Evolutionary conservation across 1,140 invertebrate genomes (phyloP).

Genomic region (Philotrypesis tridentata): DNA sequence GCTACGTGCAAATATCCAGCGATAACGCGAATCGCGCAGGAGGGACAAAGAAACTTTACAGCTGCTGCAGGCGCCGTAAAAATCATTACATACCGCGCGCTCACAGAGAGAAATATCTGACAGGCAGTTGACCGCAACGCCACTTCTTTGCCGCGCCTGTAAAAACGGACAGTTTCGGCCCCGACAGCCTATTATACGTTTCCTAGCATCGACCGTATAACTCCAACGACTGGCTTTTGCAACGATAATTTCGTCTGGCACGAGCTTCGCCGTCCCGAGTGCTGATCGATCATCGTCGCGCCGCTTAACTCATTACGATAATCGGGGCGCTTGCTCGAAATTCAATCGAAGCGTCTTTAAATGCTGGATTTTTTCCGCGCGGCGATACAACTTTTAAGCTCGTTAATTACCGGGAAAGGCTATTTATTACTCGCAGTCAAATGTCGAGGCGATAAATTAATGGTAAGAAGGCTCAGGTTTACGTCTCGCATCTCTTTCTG

Average conservation of each 20-base stretch:
- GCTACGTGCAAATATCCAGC: background rate
- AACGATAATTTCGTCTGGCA: background rate
- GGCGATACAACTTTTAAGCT: background rate
- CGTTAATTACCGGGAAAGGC: background rate
- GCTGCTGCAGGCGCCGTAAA: background rate
- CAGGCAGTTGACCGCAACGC: slow-evolving; percentile 23
- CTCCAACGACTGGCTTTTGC: background rate
- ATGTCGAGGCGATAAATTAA: background rate
- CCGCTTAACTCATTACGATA: background rate
- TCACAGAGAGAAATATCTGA: slow-evolving; percentile 1
- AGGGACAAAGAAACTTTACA: slow-evolving; percentile 1
- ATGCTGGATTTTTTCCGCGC: too few species aligned
- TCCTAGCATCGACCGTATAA: background rate
- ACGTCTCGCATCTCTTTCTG: too few species aligned
- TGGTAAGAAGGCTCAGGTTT: background rate
- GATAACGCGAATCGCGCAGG: background rate
- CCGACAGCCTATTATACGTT: background rate
- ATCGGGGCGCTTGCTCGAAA: background rate
- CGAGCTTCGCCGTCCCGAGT: too few species aligned
- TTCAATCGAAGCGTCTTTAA: too few species aligned
- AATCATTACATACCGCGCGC: background rate
- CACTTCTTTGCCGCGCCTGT: background rate
- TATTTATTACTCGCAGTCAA: background rate
- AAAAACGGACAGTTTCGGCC: background rate
- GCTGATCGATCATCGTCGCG: background rate